Evolutionary conservation across 2,888 invertebrate species (phyloP).

Genomic region (Dynastes hyllus): DNA sequence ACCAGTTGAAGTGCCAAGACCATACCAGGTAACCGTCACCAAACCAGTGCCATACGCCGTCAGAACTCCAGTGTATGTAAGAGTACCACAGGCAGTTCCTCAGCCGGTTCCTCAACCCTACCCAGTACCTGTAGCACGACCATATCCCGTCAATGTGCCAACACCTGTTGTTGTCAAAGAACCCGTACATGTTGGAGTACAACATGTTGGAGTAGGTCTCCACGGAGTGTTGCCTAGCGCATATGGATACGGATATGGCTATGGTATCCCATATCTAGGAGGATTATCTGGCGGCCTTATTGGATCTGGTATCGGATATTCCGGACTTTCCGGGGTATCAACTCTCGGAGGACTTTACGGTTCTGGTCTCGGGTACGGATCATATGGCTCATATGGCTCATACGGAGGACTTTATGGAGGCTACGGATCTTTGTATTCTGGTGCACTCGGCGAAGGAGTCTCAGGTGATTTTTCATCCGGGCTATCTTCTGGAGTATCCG

Average conservation of each 20-base stretch:
- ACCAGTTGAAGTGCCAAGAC: slow-evolving; percentile 58
- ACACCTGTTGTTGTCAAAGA: slow-evolving; percentile 61
- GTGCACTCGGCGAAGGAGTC: not conserved
- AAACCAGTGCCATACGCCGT: slow-evolving; percentile 64
- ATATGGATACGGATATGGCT: slow-evolving; percentile 31
- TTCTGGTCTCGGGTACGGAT: too few relatives aligned
- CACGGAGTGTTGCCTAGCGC: not conserved
- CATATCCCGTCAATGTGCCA: slow-evolving; percentile 57
- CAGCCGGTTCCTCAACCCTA: slow-evolving; percentile 57
- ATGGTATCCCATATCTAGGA: slow-evolving; percentile 8
- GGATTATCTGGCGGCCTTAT: slow-evolving; percentile 5
- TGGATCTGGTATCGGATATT: slow-evolving; percentile 20
- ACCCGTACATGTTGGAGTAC: slow-evolving; percentile 53
- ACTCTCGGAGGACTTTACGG: not conserved
- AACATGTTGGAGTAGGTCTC: slow-evolving; percentile 30
- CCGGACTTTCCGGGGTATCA: slow-evolving; percentile 12
- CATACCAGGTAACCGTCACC: slow-evolving; percentile 55
- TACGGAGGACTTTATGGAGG: not conserved
- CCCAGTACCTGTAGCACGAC: slow-evolving; percentile 54
- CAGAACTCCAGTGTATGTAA: slow-evolving; percentile 54
- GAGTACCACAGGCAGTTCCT: slow-evolving; percentile 53
- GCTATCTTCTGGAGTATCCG: slow-evolving; percentile 20
- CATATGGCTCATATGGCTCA: not conserved
- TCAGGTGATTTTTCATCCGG: slow-evolving; percentile 6
- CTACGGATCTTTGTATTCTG: not conserved